These are phyloP conservation scores for Porphyrio hochstetteri DNA, from an alignment of 2,113 vertebrate species.

Conservation along the genomic window DNA sequence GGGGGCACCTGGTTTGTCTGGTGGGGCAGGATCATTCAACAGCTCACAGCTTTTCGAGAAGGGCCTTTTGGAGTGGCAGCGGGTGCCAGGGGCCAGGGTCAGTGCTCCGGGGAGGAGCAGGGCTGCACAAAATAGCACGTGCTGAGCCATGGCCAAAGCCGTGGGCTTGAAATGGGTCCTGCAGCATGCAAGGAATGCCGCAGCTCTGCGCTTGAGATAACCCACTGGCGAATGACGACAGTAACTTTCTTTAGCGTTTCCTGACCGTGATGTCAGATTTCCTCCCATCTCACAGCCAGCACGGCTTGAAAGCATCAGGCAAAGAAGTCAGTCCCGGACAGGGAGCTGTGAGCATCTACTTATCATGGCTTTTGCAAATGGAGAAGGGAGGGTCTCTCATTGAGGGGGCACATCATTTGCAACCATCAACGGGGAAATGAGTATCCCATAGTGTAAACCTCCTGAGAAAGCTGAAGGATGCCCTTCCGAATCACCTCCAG, in stretches of 20 bases:
- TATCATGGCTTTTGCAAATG: not conserved
- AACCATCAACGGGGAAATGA: rapidly evolving
- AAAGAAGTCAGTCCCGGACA: not conserved
- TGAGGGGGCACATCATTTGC: not conserved
- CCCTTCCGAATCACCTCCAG: rapidly evolving
- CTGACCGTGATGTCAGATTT: conserved; percentile 20
- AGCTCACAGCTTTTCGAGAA: not conserved
- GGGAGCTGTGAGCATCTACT: not conserved
- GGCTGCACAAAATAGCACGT: rapidly evolving
- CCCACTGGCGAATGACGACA: not conserved
- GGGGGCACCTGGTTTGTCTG: not conserved
- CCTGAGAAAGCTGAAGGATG: not conserved
- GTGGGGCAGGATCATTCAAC: not conserved
- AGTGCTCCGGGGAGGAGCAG: not conserved
- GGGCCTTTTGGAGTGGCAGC: not conserved
- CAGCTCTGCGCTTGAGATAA: not conserved
- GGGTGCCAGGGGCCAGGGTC: rapidly evolving
- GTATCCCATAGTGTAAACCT: rapidly evolving
- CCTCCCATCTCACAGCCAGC: not conserved
- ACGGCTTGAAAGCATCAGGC: not conserved
- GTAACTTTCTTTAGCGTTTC: not conserved
- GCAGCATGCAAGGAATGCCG: not conserved
- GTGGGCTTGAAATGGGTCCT: not conserved
- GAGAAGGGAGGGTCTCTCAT: not conserved
- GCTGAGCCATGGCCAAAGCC: not conserved